Conservation (phyloP, 2,797 vertebrate genomes). For the Cynopterus sphinx region DNA sequence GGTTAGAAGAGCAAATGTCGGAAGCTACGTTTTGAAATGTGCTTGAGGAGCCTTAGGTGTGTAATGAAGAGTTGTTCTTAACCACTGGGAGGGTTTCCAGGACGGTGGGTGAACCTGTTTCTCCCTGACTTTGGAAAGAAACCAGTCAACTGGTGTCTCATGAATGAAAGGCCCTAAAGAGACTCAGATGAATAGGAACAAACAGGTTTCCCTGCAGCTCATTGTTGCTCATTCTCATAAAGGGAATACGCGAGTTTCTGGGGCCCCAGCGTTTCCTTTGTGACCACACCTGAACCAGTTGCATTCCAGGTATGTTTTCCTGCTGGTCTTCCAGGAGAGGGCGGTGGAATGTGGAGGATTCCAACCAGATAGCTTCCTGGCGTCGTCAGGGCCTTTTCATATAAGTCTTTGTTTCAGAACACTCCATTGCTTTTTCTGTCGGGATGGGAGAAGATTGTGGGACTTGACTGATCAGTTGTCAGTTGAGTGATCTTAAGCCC, state of each 20-base stretch:
- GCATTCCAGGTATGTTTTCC: slow-evolving; percentile 65
- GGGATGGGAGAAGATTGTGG: background rate
- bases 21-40: background rate
- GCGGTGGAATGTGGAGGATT: slow-evolving; percentile 39
- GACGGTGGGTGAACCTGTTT: slow-evolving; percentile 27
- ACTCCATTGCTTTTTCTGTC: slow-evolving; percentile 54
- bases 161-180: slow-evolving; percentile 21
- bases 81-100: background rate
- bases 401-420: slow-evolving; percentile 67
- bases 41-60: background rate
- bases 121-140: slow-evolving; percentile 27
- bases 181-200: background rate
- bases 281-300: slow-evolving; percentile 50
- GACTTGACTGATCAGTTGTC: background rate
- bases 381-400: slow-evolving; percentile 60
- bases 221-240: background rate
- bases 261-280: slow-evolving; percentile 48
- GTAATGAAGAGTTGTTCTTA: background rate
- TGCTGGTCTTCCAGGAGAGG: background rate
- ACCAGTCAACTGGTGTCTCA: rapidly evolving
- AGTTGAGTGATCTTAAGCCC: background rate
- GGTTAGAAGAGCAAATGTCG: background rate
- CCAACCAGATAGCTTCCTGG: background rate
- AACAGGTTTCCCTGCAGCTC: slow-evolving; percentile 17
- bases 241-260: slow-evolving; percentile 23